Evolutionary conservation across 2,888 invertebrate genomes (phyloP).

Genomic region (Stenurella melanura): DNA sequence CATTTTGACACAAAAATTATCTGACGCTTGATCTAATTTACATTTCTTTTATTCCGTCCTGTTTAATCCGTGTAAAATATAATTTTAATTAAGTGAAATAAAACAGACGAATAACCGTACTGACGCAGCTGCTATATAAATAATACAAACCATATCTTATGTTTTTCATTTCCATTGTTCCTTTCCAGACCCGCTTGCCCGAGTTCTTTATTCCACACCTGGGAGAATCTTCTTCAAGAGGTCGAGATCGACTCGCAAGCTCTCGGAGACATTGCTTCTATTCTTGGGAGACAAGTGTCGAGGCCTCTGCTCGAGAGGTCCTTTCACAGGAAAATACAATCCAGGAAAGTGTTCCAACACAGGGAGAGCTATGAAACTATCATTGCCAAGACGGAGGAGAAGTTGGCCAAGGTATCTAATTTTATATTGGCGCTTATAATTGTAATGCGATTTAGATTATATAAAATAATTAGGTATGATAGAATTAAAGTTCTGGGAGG

Average conservation of each 20-base stretch:
- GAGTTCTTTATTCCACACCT: conserved; percentile 89
- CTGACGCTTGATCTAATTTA: no score
- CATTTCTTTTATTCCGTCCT: no score
- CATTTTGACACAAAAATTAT: no score
- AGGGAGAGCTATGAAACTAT: conserved; percentile 93
- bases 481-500: background rate
- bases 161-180: conserved; percentile 21
- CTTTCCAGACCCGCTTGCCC: conserved; percentile 83
- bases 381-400: conserved; percentile 88
- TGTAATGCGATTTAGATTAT: conserved; percentile 25
- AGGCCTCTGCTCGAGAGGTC: conserved; percentile 90
- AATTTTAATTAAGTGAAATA: background rate
- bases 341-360: conserved; percentile 92
- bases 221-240: conserved; percentile 93
- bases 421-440: conserved; percentile 28
- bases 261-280: conserved; percentile 88
- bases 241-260: conserved; percentile 92
- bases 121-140: background rate
- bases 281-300: conserved; percentile 85
- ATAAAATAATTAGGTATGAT: conserved; percentile 16
- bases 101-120: background rate
- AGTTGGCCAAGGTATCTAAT: conserved; percentile 73
- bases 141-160: background rate
- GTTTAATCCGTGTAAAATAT: no score
- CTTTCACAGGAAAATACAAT: conserved; percentile 93